phyloP scores from a whole-genome alignment of 1,140 invertebrate genomes.

The Gryllus bimaculatus region DNA sequence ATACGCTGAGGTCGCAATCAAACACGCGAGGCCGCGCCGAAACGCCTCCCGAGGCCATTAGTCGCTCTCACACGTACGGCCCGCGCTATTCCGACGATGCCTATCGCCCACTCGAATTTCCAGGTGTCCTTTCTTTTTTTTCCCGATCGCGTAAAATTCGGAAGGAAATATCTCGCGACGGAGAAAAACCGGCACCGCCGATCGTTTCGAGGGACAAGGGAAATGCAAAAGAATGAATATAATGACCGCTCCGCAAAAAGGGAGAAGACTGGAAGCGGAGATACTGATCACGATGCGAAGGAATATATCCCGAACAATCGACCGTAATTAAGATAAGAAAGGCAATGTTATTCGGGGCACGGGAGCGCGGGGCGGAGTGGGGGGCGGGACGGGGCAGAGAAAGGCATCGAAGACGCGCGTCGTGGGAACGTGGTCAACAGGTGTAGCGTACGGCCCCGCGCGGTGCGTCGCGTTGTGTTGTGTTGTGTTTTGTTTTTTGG shows the following conservation, averaged over 20 bases:
- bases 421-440: conserved; percentile 12
- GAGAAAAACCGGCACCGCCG: not conserved
- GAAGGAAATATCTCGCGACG: not conserved
- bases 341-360: not conserved
- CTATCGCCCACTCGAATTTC: too few relatives aligned
- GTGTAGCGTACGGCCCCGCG: not conserved
- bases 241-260: not conserved
- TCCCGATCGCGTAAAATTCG: not conserved
- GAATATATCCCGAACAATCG: not conserved
- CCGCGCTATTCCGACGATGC: too few relatives aligned
- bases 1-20: too few relatives aligned
- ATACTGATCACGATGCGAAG: not conserved
- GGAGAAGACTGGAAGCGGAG: not conserved
- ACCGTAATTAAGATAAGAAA: conserved; percentile 2
- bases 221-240: not conserved
- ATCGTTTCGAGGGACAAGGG: not conserved
- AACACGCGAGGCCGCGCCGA: too few relatives aligned
- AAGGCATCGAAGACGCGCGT: not conserved
- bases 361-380: not conserved
- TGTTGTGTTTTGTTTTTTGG: not conserved
- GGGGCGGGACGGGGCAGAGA: too few relatives aligned
- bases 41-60: too few relatives aligned
- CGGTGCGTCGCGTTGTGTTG: too few relatives aligned
- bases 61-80: too few relatives aligned
- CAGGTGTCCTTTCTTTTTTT: too few relatives aligned